Base-by-base conservation (phyloP, 1,140 invertebrate genomes). In the Bombus soroeensis region DNA sequence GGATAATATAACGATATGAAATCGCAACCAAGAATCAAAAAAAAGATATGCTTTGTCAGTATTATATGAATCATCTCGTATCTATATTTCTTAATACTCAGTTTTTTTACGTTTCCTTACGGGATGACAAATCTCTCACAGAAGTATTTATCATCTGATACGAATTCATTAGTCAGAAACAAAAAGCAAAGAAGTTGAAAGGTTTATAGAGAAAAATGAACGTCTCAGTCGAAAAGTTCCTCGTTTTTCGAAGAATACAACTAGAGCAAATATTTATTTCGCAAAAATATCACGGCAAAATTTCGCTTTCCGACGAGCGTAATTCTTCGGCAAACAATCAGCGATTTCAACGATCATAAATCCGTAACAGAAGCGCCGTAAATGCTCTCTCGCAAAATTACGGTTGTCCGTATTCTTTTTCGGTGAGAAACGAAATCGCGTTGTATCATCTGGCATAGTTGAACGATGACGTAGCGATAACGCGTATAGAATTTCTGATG, bases 251-350 rank as follows among this genome's bases (percentile, higher is more conserved):
- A 37, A 9, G 8, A n/a, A 53, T 28, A 10, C 25, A n/a, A 10
- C 28, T 12, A 34, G 34, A 41, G 25, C 62, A 79, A 79, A 79
- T 66, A 79, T 79, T 66, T 43, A 34, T 43, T 47, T 66, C 32
- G 15, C n/a, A 18, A 47, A 28, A 78, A 78, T 43, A 32, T 62
- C n/a, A 0, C 34, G 13, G 34, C 22, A 53, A 53, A 34, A 32
- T 22, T 18, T 47, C n/a, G 72, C 59, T 78, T 66, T 6, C n/a
- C 22, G 39, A 4, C 28, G 39, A 32, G 4, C 57, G 18, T 78
- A 64, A 79, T 79, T 66, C 41, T 43, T 79, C 32, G 13, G 1
- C 34, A 34, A 37, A 28, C 34, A 41, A 66, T 66, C 62, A 25
- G 10, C 9, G 37, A 25, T 37, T n/a, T 37, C 8, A 4, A 22